Evolutionary conservation across 2,797 vertebrate genomes (phyloP), one percentile per base, ranked within the genome.

Genomic region (Xenentodon cancila): DNA sequence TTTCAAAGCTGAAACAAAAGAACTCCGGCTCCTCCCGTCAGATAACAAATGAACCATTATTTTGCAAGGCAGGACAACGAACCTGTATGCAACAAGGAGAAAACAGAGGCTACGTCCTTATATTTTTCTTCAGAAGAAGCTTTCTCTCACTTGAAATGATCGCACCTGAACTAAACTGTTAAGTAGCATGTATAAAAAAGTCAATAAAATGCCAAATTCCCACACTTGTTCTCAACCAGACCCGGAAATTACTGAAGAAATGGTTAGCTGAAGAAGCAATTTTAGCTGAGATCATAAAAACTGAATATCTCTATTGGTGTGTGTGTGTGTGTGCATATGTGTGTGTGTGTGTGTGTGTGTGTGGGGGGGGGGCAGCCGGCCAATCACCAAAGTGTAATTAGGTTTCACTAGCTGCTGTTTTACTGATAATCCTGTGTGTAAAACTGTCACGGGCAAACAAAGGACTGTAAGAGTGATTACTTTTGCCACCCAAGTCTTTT

Each of bases 31-130:
- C 83, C 75, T 64, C 74, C 84, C 77, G 34, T 57, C 40, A 64
- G 73, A 88, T 90, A 81, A 89, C 87, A 90, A 87, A 91, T 87
- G 90, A 91, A 84, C 73, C 80, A 79, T 82, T 84, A 79, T 77
- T 84, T 84, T 77, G 64, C 60, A 77, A 22, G 43, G 58, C 55
- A 70, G 73, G 56, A 73, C 13, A 9, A 68, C 32, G 11, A 76
- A 76, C 54, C 59, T 61, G 70, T 22, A 21, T 25, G 57, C 48
- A 67, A 80, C 43, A 16, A 63, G 68, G 6, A 68, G 66, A 68
- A 52, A 53, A n/a, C n/a, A n/a, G n/a, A n/a, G n/a, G 51, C 48
- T 47, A 48, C 6, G 11, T 51, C 12, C 17, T 44, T 71, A 56
- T 73, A 19, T 19, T 20, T 12, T 6, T 20, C 1, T 6, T 20